Evolutionary conservation across 2,113 vertebrate genomes (phyloP).

Genomic region (Emydocephalus ijimae): DNA sequence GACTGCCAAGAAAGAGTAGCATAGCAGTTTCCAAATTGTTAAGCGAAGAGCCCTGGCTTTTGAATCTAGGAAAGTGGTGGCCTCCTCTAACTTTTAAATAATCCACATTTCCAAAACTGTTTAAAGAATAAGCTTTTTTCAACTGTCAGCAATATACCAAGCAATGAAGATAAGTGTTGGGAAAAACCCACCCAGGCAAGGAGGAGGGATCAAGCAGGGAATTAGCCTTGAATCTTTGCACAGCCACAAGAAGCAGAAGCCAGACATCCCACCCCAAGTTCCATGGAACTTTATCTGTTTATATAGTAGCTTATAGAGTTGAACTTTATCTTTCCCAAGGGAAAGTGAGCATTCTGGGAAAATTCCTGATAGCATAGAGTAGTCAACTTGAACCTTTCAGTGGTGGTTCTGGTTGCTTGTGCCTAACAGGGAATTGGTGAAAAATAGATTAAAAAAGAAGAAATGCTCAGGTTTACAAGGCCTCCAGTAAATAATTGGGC

Average conservation of each 20-base stretch:
- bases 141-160: neutral
- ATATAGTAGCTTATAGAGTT: no score
- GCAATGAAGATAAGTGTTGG: neutral
- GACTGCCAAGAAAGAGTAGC: neutral
- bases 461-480: neutral
- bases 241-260: neutral
- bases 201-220: neutral
- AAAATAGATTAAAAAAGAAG: neutral
- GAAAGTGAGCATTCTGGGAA: neutral
- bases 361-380: neutral
- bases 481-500: neutral
- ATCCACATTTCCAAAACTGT: neutral
- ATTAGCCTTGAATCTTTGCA: neutral
- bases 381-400: no score
- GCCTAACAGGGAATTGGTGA: neutral
- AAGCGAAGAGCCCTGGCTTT: neutral
- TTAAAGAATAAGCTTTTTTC: neutral
- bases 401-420: no score
- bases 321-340: neutral
- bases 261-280: neutral
- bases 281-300: neutral
- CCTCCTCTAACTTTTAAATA: neutral
- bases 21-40: neutral
- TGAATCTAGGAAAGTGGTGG: neutral
- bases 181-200: neutral